A percentile compares a stretch with the other conserved stretches of the same genome.
Conservation (phyloP, 2,797 vertebrate species). For the Sebastes oblongus region DNA sequence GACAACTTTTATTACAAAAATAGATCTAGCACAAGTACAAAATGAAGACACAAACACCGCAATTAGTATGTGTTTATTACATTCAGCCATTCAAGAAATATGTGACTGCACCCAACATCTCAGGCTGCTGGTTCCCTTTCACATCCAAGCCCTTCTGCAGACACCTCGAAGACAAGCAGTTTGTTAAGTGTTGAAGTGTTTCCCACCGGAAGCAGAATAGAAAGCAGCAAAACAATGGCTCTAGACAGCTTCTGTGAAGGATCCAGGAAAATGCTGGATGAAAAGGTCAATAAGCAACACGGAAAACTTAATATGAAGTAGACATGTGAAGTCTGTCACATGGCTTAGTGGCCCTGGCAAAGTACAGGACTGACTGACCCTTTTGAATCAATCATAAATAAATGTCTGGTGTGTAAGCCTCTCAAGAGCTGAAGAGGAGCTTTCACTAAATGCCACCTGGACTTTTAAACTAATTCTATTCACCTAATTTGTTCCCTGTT, state of each 20-base stretch:
- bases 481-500: slow-evolving; percentile 20
- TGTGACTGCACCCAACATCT: neutral
- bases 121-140: neutral
- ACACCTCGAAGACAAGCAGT: slow-evolving; percentile 20
- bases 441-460: slow-evolving; percentile 78
- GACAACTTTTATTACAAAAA: neutral
- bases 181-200: slow-evolving; percentile 52
- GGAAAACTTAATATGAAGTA: slow-evolving; percentile 81
- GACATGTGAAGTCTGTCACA: slow-evolving; percentile 80
- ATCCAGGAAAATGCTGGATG: slow-evolving; percentile 70
- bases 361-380: slow-evolving; percentile 72
- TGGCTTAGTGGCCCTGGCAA: slow-evolving; percentile 79
- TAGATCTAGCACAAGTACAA: neutral
- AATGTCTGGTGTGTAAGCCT: slow-evolving; percentile 56
- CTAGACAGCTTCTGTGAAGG: slow-evolving; percentile 68
- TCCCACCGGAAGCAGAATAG: slow-evolving; percentile 64
- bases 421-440: slow-evolving; percentile 62
- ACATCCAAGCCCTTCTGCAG: neutral
- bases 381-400: slow-evolving; percentile 80
- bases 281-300: slow-evolving; percentile 84
- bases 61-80: neutral
- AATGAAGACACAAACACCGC: neutral
- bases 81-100: neutral
- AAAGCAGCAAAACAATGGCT: slow-evolving; percentile 68
- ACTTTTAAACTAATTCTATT: slow-evolving; percentile 48